Evolutionary conservation across 2,113 vertebrate genomes (phyloP), one percentile per base, ranked within the genome.

Genomic region (Gymnogyps californianus): DNA sequence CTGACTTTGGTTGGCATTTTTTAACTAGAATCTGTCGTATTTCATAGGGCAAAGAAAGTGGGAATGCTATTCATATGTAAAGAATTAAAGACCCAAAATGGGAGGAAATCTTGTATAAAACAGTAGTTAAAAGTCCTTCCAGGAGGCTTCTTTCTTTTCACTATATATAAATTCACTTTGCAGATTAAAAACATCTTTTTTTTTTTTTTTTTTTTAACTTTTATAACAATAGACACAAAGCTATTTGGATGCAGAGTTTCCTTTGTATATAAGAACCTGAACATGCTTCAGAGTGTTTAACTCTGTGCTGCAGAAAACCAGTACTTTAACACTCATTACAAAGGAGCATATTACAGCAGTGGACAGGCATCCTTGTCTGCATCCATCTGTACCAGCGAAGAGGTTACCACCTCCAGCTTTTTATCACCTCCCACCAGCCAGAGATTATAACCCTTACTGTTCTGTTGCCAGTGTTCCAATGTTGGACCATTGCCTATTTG

Each of bases 341-440:
- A 47, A 51, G 65, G n/a, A 83, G 22, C 7, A 5, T 44, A 29
- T 65, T 69, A 51, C 28, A 34, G 34, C 55, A 92, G 65, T 15
- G 38, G 67, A 67, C 72, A 55, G 76, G 32, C 49, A 42, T 77
- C 42, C 38, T 66, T 90, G 38, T 22, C 49, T 93, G 42, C 46
- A 67, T 78, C 87, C 42, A 55, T 92, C 83, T 91, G 74, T 77
- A 81, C 47, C 18, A 67, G 32, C 8, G 1, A 74, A 83, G 83
- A 91, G 72, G 77, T 93, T 84, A 90, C 83, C 86, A 86, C 94
- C 67, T 90, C 54, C 82, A 92, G 62, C 44, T 92, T 92, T 82
- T 71, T 67, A 61, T 80, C 71, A 78, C 89, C 55, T 94, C 86
- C 76, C 42, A 92, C 86, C 54, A 86, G 67, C n/a, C 59, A 93